Base-by-base conservation (phyloP, 2,797 vertebrate species). In the Acanthis flammea region DNA sequence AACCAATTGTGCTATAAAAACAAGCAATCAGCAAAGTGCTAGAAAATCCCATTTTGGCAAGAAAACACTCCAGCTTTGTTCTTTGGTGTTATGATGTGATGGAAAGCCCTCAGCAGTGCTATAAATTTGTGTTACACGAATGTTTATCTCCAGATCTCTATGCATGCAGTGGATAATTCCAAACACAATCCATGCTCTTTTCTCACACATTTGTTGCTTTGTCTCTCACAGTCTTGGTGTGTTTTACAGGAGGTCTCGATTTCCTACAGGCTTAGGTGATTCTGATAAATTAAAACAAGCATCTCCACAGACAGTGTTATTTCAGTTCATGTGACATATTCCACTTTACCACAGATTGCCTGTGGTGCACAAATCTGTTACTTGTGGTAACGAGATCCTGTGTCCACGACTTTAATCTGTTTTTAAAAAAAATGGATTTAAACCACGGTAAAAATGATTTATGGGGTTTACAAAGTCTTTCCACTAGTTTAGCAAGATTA, bases 331-430 rank as follows among this genome's bases (percentile, higher is more conserved):
- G 66, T 67, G 92, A 68, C 94, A 91, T 88, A 87, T 83, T 91
- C 78, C 31, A 58, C 83, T 91, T 86, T 33, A 67, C 71, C 0
- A 0, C 84, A 90, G 93, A 67, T 94, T 92, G 87, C 91, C 79
- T 88, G 95, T 58, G 68, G 72, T 68, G 82, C 82, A 88, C 72
- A 81, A 90, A 94, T 95, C 68, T 94, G 85, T 94, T 95, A 88
- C 78, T 95, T 18, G 15, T 41, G 47, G 93, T 92, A 92, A 90
- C 54, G 2, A 75, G 78, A 81, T 92, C 72, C 82, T 37, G 50
- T 86, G 92, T 92, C 94, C 87, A 68, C 22, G 14, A 54, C 63
- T 95, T 94, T 88, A 80, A 92, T 94, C 71, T 85, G 10, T 63
- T 77, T 54, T 75, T 50, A n/a, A 35, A 19, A 2, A 10, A 84